Percentiles rank a stretch among this genome's conserved stretches.
Evolutionary conservation across 2,797 vertebrate species (phyloP).

Genomic region (Leptatherina wallacei): DNA sequence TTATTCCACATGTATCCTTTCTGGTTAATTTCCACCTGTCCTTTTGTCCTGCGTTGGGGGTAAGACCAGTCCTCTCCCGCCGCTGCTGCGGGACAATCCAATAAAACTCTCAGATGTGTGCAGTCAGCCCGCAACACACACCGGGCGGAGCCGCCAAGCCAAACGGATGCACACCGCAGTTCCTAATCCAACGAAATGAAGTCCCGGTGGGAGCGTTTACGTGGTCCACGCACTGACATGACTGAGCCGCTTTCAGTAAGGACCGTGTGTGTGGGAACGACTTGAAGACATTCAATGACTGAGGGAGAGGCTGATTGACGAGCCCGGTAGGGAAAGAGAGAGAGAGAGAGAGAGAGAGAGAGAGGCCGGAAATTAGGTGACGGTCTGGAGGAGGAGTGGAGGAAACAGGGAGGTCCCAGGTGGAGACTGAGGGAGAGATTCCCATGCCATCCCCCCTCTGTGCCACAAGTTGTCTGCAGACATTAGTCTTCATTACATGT

Average conservation of each 20-base stretch:
- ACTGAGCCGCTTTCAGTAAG: slow-evolving; percentile 7
- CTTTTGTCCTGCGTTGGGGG: slow-evolving; percentile 61
- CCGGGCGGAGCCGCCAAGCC: slow-evolving; percentile 53
- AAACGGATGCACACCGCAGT: slow-evolving; percentile 18
- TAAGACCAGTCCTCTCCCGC: slow-evolving; percentile 46
- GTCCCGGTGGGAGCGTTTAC: slow-evolving; percentile 5
- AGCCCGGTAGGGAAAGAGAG: neutral
- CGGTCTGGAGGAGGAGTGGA: slow-evolving; percentile 54
- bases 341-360: slow-evolving; percentile 26
- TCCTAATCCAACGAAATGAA: slow-evolving; percentile 14
- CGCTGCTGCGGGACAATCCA: slow-evolving; percentile 53
- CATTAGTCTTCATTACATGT: neutral
- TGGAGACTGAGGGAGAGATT: slow-evolving; percentile 33
- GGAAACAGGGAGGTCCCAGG: slow-evolving; percentile 62
- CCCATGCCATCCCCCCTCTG: neutral
- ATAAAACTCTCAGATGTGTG: slow-evolving; percentile 49
- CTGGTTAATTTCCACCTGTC: slow-evolving; percentile 5
- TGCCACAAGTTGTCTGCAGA: slow-evolving; percentile 6
- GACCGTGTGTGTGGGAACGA: neutral
- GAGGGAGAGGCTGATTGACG: neutral
- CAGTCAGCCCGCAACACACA: slow-evolving; percentile 31
- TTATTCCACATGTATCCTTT: neutral
- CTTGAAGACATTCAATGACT: neutral
- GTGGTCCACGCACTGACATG: slow-evolving; percentile 5
- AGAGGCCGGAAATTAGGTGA: slow-evolving; percentile 75